Evolutionary conservation across 2,113 vertebrate species (phyloP), one percentile per base, ranked within the genome.

Genomic region (Hyaena hyaena): DNA sequence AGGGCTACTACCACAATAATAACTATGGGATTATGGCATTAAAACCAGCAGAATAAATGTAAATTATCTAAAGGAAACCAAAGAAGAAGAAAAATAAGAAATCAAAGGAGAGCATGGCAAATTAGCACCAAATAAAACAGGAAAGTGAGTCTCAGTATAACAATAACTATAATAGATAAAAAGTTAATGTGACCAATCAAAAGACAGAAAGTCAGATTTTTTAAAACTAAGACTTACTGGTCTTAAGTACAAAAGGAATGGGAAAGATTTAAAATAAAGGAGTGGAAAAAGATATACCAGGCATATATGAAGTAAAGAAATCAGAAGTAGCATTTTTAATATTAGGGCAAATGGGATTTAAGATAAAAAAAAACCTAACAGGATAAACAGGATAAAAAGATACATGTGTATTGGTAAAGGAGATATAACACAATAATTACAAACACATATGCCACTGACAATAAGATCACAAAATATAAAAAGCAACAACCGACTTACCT

Each of bases 21-120:
- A 73, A 76, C 63, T 83, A 48, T 39, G 55, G 23, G 82, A 53
- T 77, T 84, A 65, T 35, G 33, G 68, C 12, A 84, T 66, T 93
- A 65, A 94, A 88, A 39, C 24, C 24, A 90, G 35, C 15, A 77
- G 31, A 79, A 80, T 84, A 90, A 93, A 79, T 74, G 4, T 43
- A 73, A 87, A 80, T 10, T n/a, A 66, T 69, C 76, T 95, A 92
- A 79, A 92, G 63, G 43, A 94, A 94, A 77, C 9, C 23, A 85
- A 90, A 35, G 10, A 94, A 69, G 14, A 74, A 90, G 88, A 23
- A 74, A 89, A 88, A 84, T 1, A 66, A 73, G 2, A 63, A 82
- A 31, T 16, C 74, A 90, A 90, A 91, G 43, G 68, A 81, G 88
- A 93, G 4, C 55, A 45, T 73, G 14, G 39, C 43, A 86, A 71